These are phyloP conservation scores for Muscina levida DNA, from an alignment of 2,888 invertebrate species.

Conservation along the genomic window DNA sequence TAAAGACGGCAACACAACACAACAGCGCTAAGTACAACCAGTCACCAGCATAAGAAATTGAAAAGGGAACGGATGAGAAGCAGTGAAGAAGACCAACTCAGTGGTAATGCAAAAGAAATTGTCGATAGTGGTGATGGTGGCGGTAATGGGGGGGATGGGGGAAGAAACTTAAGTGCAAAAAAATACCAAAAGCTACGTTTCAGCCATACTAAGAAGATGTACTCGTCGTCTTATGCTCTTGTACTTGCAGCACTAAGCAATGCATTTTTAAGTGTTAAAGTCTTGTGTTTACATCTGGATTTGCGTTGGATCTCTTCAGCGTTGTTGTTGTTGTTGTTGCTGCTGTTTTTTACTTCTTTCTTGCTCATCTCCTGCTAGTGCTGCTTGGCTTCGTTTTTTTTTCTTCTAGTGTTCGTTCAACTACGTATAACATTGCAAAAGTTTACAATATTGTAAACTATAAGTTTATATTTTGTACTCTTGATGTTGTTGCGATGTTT, in stretches of 20 bases:
- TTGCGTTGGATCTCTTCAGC: conserved; percentile 44
- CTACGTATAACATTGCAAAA: conserved; percentile 38
- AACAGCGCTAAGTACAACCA: not conserved
- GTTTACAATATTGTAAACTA: conserved; percentile 50
- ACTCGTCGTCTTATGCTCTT: not conserved
- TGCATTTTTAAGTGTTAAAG: conserved; percentile 61
- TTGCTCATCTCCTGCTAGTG: conserved; percentile 1
- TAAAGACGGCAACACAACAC: conserved; percentile 18
- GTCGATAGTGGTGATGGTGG: conserved; percentile 8
- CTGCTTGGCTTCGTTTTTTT: not conserved
- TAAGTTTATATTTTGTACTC: conserved; percentile 37
- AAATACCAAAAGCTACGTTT: conserved; percentile 2
- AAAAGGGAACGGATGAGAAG: not conserved
- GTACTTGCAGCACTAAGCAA: conserved; percentile 49
- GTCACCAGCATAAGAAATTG: not conserved
- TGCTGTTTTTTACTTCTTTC: conserved; percentile 13
- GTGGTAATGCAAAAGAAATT: conserved; percentile 26
- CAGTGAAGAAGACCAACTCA: conserved; percentile 13
- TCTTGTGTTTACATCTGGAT: conserved; percentile 61
- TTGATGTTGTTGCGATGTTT: conserved; percentile 4
- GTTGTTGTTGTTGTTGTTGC: not conserved
- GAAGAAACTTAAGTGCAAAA: conserved; percentile 20
- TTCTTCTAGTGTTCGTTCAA: too few species aligned
- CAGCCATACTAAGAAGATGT: conserved; percentile 18
- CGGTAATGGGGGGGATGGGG: not conserved